Percentiles rank a stretch among this genome's conserved stretches.
Evolutionary conservation across 2,888 invertebrate species (phyloP).

Genomic region (Taphrorychus bicolor): DNA sequence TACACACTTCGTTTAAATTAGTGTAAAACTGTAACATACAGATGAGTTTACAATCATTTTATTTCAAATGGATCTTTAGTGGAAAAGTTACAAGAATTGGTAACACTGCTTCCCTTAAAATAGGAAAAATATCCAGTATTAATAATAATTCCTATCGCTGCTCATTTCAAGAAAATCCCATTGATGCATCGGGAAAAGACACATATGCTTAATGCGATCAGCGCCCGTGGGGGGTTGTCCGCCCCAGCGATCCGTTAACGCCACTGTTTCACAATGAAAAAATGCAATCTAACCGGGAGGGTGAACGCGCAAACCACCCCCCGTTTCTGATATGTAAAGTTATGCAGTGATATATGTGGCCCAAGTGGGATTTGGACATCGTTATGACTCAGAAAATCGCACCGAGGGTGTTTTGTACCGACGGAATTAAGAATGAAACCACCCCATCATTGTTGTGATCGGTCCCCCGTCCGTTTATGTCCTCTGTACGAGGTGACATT

Average conservation of each 20-base stretch:
- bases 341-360: conserved; percentile 42
- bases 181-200: conserved; percentile 49
- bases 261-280: conserved; percentile 36
- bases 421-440: conserved; percentile 41
- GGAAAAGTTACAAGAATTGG: too few species aligned
- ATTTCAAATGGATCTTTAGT: too few species aligned
- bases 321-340: conserved; percentile 41
- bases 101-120: not conserved
- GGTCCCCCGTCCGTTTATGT: not conserved
- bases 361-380: conserved; percentile 36
- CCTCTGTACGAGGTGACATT: not conserved
- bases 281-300: conserved; percentile 34
- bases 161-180: not conserved
- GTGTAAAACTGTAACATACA: too few species aligned
- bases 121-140: not conserved
- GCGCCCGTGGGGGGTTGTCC: conserved; percentile 20
- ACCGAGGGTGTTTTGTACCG: conserved; percentile 39
- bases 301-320: conserved; percentile 21
- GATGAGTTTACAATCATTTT: too few species aligned
- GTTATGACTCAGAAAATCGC: conserved; percentile 37
- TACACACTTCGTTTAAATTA: too few species aligned
- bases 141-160: not conserved
- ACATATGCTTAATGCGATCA: conserved; percentile 55
- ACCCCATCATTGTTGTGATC: conserved; percentile 21
- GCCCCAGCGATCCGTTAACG: conserved; percentile 36